Conservation (phyloP, 2,797 vertebrate species). For the Micromesistius poutassou region DNA sequence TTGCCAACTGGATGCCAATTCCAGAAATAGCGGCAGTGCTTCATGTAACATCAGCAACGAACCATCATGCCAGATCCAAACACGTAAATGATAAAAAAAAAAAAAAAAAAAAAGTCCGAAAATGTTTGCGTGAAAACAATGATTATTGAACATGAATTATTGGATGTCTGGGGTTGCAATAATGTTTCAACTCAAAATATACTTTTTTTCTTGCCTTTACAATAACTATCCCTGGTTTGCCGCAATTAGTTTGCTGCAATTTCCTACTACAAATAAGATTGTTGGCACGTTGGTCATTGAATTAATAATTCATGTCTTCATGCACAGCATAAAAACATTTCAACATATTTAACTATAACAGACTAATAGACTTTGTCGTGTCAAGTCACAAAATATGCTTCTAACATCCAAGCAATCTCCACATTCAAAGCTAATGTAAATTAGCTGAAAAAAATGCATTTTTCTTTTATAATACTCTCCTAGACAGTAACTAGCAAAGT, state of each 20-base stretch:
- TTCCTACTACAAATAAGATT: not conserved
- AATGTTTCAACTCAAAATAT: not conserved
- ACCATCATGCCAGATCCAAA: not conserved
- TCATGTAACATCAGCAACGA: not conserved
- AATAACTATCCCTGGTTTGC: not conserved
- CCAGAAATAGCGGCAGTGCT: not conserved
- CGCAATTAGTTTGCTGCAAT: not conserved
- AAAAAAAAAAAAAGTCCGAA: not conserved
- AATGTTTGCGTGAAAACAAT: not conserved
- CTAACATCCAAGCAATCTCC: not conserved
- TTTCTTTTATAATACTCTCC: not conserved
- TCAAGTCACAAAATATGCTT: not conserved
- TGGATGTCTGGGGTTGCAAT: not conserved
- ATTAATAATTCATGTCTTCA: not conserved
- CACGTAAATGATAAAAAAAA: not conserved
- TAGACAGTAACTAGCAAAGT: not conserved
- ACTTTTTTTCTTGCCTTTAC: not conserved
- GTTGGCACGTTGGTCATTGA: not conserved
- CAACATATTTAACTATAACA: not conserved
- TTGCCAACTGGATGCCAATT: not conserved
- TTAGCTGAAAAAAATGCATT: not conserved
- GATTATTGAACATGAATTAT: not conserved
- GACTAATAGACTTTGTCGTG: not conserved
- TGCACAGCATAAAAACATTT: conserved; percentile 2
- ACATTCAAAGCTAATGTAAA: not conserved